Evolutionary conservation across 2,888 invertebrate genomes (phyloP).

Genomic region (Idaea aversata): DNA sequence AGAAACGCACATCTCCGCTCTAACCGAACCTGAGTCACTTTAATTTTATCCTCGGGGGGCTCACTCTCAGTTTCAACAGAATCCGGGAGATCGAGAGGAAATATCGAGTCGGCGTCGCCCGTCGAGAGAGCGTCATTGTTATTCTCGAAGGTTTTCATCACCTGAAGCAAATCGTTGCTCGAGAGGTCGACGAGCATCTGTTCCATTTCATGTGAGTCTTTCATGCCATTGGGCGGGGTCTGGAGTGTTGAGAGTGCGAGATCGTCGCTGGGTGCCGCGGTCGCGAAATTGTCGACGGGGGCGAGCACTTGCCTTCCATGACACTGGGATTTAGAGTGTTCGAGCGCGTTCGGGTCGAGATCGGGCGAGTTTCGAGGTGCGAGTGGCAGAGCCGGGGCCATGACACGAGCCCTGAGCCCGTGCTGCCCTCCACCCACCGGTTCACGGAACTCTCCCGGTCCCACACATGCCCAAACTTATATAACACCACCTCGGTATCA

Average conservation of each 20-base stretch:
- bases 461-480: constrained; percentile 66
- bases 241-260: constrained; percentile 72
- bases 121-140: constrained; percentile 65
- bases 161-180: constrained; percentile 84
- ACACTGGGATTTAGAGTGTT: constrained; percentile 47
- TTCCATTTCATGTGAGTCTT: constrained; percentile 64
- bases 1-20: constrained; percentile 87
- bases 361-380: constrained; percentile 63
- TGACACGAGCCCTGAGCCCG: constrained; percentile 83
- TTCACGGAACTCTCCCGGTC: constrained; percentile 63
- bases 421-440: constrained; percentile 61
- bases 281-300: constrained; percentile 76
- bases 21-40: constrained; percentile 80
- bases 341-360: constrained; percentile 51
- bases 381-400: constrained; percentile 97
- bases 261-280: constrained; percentile 78
- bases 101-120: constrained; percentile 74
- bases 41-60: constrained; percentile 76
- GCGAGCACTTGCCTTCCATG: constrained; percentile 63
- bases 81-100: constrained; percentile 74
- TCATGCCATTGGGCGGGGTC: background rate
- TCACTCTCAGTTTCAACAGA: constrained; percentile 73
- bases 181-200: constrained; percentile 83
- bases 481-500: constrained; percentile 51
- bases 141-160: constrained; percentile 86